Conservation (phyloP, 2,113 vertebrate genomes). For the Coturnix japonica region DNA sequence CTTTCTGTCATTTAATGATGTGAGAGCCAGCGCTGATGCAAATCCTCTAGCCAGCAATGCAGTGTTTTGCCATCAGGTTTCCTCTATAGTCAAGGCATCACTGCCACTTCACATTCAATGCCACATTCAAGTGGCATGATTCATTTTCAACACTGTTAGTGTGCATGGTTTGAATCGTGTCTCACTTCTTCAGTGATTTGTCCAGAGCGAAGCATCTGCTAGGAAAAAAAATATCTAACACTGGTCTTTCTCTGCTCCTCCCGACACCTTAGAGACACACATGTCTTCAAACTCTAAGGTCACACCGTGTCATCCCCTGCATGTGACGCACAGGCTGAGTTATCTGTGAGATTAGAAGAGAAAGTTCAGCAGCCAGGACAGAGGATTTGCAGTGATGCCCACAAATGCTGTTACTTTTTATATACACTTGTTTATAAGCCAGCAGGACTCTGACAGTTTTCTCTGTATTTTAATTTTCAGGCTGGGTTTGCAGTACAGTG, state of each 20-base stretch:
- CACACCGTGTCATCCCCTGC: background rate
- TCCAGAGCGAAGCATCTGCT: background rate
- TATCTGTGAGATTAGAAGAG: background rate
- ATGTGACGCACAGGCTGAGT: background rate
- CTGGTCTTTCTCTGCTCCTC: background rate
- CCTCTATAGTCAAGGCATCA: background rate
- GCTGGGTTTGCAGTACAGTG: background rate
- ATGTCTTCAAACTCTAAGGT: background rate
- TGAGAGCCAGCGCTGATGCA: background rate
- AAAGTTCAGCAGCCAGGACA: background rate
- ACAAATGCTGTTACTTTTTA: background rate
- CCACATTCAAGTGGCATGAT: background rate
- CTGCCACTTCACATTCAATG: background rate
- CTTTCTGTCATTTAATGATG: background rate
- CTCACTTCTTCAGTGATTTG: background rate
- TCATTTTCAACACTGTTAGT: background rate
- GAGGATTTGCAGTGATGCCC: background rate
- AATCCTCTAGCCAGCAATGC: background rate
- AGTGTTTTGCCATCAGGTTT: background rate
- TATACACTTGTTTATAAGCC: background rate
- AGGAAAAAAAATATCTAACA: background rate
- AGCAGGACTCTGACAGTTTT: background rate
- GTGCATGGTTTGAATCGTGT: background rate
- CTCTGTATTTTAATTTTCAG: fast-evolving
- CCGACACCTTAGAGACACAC: background rate